Base-by-base conservation (phyloP, 2,888 invertebrate genomes). In the Calliopum simillimum region DNA sequence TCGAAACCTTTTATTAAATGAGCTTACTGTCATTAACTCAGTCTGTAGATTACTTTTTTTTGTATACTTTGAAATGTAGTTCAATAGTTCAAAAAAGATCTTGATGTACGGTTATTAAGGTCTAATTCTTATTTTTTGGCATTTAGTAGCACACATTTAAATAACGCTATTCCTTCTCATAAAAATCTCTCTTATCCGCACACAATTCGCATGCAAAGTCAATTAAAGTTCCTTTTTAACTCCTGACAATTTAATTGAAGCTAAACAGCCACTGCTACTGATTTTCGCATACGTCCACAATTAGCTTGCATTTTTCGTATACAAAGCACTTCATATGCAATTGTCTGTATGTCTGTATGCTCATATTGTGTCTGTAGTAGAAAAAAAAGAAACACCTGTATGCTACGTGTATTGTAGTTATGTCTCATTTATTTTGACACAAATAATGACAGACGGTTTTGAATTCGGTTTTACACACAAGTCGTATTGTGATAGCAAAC, bases 201-300 rank as follows among this genome's bases (percentile, higher is more conserved):
- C 8, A 8, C 33, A 33, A 33, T 8, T 4, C 8, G 33, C 33
- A 33, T 33, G 33, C 16, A 43, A 33, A 58, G 23, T 56, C 55
- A 62, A 62, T 61, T 49, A 62, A 53, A 56, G 62, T 62, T 66
- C 67, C 70, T 70, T 66, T n/a, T 70, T 61, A 61, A 33, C 51
- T 65, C 44, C 53, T 70, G 70, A 70, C 70, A 70, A 53, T 66
- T 62, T 70, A 67, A 70, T 70, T 56, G 67, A 46, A 47, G n/a
- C 11, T 12, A 51, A 6, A n/a, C 62, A 47, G 23, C 44, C 4
- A 16, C 21, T n/a, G n/a, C 64, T 11, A 1, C 64, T 53, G 53
- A 23, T 43, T 41, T 64, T 51, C 43, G 11, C 64, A 41, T 14
- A 12, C 25, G 25, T 23, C 25, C 23, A 55, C 23, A 55, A 13